Base-by-base conservation (phyloP, 2,888 invertebrate genomes). In the Dexiosoma caninum region DNA sequence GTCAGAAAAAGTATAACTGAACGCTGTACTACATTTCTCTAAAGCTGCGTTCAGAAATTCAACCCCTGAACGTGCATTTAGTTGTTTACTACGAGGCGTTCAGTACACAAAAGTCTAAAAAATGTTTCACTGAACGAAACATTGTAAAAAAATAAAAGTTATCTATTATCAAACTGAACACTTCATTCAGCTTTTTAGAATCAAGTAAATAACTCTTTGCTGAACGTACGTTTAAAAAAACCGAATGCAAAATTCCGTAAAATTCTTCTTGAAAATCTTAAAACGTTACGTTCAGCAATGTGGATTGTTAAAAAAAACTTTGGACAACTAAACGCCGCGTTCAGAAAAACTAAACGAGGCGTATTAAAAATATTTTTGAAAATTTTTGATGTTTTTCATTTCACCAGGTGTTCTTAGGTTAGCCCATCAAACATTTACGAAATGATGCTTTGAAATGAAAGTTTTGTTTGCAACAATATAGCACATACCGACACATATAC, bases 341-440 rank as follows among this genome's bases (percentile, higher is more conserved):
- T 27, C 27, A 51, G 30, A n/a, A 51, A 51, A 51, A 51, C 51
- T 21, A 19, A 44, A 44, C 44, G 44, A 14, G 21, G 21, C 27
- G 14, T 51, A 27, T 5, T 51, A 51, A 51, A 51, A 51, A 51
- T 51, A 51, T 51, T 51, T 51, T 51, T 51, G n/a, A 6, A n/a
- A n/a, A n/a, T n/a, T n/a, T n/a, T n/a, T n/a, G 2, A 30, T 14
- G 14, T 19, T 44, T n/a, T n/a, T n/a, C n/a, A 14, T n/a, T 30
- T 51, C 21, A 21, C 12, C 1, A 2, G 9, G 51, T 21, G 30
- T 19, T 44, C 44, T 30, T 30, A 30, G n/a, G 14, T n/a, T 6
- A 51, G 30, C 51, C 27, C 51, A 51, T 30, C 51, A 51, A 51
- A 30, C 27, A 32, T 53, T 16, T 53, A 7, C 12, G 53, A 53